phyloP scores from a whole-genome alignment of 1,140 invertebrate species.

The Coptotermes formosanus region DNA sequence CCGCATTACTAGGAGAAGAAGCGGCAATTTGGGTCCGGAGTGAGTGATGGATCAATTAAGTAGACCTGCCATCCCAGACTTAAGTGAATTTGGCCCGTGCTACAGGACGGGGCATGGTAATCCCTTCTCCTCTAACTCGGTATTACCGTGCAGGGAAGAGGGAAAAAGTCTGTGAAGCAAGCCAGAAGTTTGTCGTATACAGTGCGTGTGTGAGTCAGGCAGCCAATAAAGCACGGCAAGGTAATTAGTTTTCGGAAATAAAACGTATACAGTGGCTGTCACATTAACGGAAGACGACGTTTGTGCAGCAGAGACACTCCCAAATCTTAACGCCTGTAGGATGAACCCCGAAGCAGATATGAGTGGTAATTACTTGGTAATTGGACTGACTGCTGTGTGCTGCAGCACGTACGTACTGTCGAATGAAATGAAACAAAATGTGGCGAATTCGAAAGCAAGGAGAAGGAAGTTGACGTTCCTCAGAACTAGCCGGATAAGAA shows the following conservation, averaged over 20 bases:
- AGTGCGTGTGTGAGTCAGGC: not conserved
- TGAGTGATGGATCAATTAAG: conserved; percentile 18
- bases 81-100: not conserved
- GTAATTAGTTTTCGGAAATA: not conserved
- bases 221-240: not conserved
- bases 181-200: not conserved
- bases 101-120: not conserved
- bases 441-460: too few relatives aligned
- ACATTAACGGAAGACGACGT: too few relatives aligned
- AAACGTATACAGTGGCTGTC: too few relatives aligned
- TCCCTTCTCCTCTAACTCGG: not conserved
- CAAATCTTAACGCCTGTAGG: too few relatives aligned
- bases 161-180: not conserved
- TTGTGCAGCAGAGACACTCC: too few relatives aligned
- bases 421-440: too few relatives aligned
- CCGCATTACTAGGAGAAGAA: not conserved
- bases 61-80: not conserved
- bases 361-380: too few relatives aligned
- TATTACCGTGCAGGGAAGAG: not conserved
- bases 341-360: too few relatives aligned
- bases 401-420: too few relatives aligned
- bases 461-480: too few relatives aligned
- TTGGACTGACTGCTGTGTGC: too few relatives aligned
- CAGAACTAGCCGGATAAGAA: too few relatives aligned
- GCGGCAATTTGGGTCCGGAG: conserved; percentile 6